Conservation (phyloP, 1,140 invertebrate genomes). For the Pseudomyrmex concolor region DNA sequence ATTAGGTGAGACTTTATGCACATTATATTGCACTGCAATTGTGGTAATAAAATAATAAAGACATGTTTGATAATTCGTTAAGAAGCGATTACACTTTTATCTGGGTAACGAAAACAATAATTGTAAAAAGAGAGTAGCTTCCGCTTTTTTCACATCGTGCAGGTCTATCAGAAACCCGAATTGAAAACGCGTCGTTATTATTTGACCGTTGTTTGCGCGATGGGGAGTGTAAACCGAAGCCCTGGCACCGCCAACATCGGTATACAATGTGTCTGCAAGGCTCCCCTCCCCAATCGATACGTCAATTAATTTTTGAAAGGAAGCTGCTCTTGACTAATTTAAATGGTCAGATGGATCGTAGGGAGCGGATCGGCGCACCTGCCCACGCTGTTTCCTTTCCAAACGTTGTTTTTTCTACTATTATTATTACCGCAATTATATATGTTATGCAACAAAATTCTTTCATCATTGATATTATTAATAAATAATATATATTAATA, state of each 20-base stretch:
- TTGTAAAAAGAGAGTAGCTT: constrained; percentile 2
- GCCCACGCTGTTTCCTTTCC: constrained; percentile 26
- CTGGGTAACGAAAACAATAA: background rate
- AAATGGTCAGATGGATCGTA: constrained; percentile 65
- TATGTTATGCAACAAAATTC: background rate
- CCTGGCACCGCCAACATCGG: constrained; percentile 36
- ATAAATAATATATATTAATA: no score
- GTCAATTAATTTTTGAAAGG: constrained; percentile 82
- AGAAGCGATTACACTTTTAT: no score
- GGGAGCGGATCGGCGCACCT: constrained; percentile 43
- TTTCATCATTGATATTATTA: no score
- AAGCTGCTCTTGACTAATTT: constrained; percentile 74
- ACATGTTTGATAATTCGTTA: no score
- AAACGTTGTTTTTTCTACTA: constrained; percentile 54
- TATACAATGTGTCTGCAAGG: constrained; percentile 34
- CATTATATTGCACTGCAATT: background rate
- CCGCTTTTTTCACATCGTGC: background rate
- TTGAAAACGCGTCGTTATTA: constrained; percentile 27
- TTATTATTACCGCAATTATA: constrained; percentile 14
- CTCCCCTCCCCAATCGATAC: constrained; percentile 74
- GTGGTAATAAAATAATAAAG: no score
- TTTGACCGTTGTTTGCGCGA: constrained; percentile 21
- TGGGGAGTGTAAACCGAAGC: constrained; percentile 16
- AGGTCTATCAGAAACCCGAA: background rate
- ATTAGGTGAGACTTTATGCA: background rate